Base-by-base conservation (phyloP, 1,140 invertebrate species). In the Macrotrachela quadricornifera region DNA sequence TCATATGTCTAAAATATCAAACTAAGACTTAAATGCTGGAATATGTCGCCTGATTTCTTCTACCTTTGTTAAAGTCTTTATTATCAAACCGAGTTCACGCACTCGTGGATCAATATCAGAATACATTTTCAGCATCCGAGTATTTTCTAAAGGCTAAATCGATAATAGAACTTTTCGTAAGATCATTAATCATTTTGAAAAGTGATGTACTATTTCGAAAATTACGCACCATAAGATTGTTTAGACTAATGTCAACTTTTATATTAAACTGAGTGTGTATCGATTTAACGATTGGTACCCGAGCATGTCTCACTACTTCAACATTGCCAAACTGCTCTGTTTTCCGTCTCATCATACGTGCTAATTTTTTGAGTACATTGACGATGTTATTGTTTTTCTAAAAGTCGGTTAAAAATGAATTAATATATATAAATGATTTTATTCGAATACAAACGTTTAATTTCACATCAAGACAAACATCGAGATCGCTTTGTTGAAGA, bases 201-300 rank as follows among this genome's bases (percentile, higher is more conserved):
- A n/a, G n/a, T n/a, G n/a, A 17, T 49, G 46, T 48, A 36, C 9
- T 49, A 15, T 6, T 49, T 10, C 48, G 8, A 38, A 38, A 49
- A 46, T 45, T 39, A 57, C 57, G 61, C 57, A 71, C 71, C 54
- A 79, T 61, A 12, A 65, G 70, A 62, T 79, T 78, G 58, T 77
- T 77, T 11, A 78, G 59, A 62, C 75, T 76, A 50, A 79, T 76
- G 61, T 79, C 77, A 17, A 73, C 74, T 57, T 78, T 75, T 17
- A 77, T 55, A 21, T 63, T 60, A 36, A 64, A 62, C n/a, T 60
- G 53, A n/a, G 59, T 54, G 56, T 76, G 71, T 50, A 59, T 62
- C 61, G 77, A 76, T 62, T 78, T 78, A 6, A 79, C 70, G 52
- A 79, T 78, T 13, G 77, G 77, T n/a, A 79, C 77, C 64, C 78